phyloP scores from a whole-genome alignment of 2,113 vertebrate species.

The Corynorhinus townsendii region DNA sequence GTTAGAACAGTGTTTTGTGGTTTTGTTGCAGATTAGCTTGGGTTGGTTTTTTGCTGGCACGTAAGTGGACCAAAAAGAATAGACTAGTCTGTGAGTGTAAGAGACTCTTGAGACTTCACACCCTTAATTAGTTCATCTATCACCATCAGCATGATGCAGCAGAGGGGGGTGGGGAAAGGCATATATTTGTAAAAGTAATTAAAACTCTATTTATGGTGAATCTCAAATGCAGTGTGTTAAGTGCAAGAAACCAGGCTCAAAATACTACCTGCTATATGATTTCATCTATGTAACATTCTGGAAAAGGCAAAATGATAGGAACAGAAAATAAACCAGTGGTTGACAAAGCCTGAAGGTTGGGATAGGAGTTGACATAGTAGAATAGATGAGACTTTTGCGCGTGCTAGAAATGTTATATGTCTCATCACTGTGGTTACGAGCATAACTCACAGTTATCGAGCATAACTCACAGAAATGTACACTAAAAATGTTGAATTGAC shows the following conservation, averaged over 20 bases:
- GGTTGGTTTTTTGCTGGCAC: neutral
- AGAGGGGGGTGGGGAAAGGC: neutral
- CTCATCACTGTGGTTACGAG: neutral
- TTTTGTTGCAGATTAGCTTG: neutral
- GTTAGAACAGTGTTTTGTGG: neutral
- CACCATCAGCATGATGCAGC: neutral
- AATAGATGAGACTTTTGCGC: neutral
- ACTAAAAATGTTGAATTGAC: neutral
- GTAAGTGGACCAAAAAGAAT: neutral
- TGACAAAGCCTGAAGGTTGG: neutral
- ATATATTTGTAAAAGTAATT: neutral
- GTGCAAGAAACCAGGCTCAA: neutral
- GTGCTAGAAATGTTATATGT: neutral
- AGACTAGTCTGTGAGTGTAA: neutral
- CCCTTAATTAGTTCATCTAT: neutral
- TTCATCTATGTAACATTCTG: neutral
- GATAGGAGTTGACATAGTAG: neutral
- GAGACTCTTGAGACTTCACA: neutral
- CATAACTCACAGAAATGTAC: neutral
- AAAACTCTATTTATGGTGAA: neutral
- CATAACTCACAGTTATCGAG: neutral
- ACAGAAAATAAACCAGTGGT: neutral
- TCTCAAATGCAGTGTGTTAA: neutral
- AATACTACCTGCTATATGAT: neutral
- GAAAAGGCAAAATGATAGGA: neutral